Evolutionary conservation across 2,888 invertebrate genomes (phyloP), one percentile per base, ranked within the genome.

Genomic region (Drosophila pseudotalamancana): DNA sequence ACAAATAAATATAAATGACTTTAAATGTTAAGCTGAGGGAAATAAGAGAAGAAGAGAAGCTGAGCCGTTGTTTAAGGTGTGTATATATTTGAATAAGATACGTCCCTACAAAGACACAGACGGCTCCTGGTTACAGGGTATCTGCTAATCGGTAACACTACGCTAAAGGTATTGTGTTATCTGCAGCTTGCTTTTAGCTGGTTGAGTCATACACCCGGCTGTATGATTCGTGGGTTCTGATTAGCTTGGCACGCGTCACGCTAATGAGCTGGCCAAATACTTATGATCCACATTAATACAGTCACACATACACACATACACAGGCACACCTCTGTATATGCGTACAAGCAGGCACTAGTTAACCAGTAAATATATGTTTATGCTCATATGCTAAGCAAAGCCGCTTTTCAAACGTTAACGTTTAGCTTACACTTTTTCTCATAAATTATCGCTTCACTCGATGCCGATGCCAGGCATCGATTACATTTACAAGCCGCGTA

Each of bases 221-320:
- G 40, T 45, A 66, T 31, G 83, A 80, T 80, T 80, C 55, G 67
- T 60, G 66, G 66, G 45, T 55, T 83, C 72, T 80, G 84, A 80
- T 80, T 80, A 77, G 67, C 69, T n/a, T 63, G 67, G 76, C 82
- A 69, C 78, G 77, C 83, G 83, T 83, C 83, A 80, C 81, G 83
- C 81, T 80, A 80, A 80, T 80, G 80, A 77, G 69, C 59, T 66
- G 56, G 39, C 64, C 42, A 51, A 27, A 68, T 37, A 56, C 21
- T 66, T 34, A 25, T 16, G 43, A 62, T 57, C 43, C 45, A 43
- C 32, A 50, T 21, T 23, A 27, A 48, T 16, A 23, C 8, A 21
- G 27, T 21, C 14, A 42, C 18, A 5, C 3, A 35, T 29, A 29
- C 14, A 25, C 31, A 31, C 12, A 11, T 6, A n/a, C 32, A 16